Evolutionary conservation across 2,113 vertebrate species (phyloP), one percentile per base, ranked within the genome.

Genomic region (Trochalopteron elliotii): DNA sequence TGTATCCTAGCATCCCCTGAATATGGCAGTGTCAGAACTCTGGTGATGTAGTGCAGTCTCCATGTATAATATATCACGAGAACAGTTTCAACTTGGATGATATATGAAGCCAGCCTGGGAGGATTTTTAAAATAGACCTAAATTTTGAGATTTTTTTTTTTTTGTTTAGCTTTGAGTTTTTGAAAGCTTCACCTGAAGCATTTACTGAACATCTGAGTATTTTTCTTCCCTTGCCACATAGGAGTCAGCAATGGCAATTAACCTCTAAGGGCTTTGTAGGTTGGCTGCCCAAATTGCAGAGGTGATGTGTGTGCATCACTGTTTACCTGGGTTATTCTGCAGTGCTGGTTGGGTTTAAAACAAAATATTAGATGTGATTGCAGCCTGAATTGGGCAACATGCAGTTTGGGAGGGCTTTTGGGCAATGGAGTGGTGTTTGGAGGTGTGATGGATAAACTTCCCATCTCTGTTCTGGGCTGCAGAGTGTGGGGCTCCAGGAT

Each of bases 101-200:
- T 98, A 39, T 94, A 98, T 97, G 95, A 90, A 93, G 64, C 40
- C 20, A 94, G 95, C 64, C 88, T 82, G 93, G 87, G 71, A 97
- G 93, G 97, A 96, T 96, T 98, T 97, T 95, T 52, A 96, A 98
- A 97, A 97, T n/a, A 97, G 94, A 96, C 93, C 86, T 97, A 95
- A 94, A 97, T 97, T 97, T 97, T 1, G 9, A 92, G 80, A 94
- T 5, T 61, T 90, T 93, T 61, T 39, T 77, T 16, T 50, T 40
- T 44, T 40, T 80, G 16, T 92, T 91, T 92, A 86, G 60, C 77
- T 95, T 89, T 91, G 94, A 95, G 91, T 82, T 87, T 88, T 81
- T 96, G 93, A 97, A 97, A 93, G 94, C 59, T 12, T 96, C 78
- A 95, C 77, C 85, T 83, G 76, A 83, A 93, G 78, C 72, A 10